A percentile compares a stretch with the other conserved stretches of the same genome.
Conservation (phyloP, 2,113 vertebrate genomes). For the Synodontis membranacea region DNA sequence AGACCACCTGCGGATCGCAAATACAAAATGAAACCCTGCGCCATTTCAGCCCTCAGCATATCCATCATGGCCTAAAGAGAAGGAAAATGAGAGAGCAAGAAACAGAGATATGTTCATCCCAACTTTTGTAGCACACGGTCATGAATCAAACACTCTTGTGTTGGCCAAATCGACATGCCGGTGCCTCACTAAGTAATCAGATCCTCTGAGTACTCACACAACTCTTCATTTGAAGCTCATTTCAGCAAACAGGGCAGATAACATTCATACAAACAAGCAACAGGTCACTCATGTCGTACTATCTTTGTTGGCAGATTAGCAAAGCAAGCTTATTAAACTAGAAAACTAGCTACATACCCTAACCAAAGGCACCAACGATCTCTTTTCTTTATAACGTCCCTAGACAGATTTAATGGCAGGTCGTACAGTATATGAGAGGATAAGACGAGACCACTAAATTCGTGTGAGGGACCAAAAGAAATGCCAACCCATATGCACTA, state of each 20-base stretch:
- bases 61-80: slow-evolving; percentile 54
- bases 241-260: slow-evolving; percentile 37
- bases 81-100: slow-evolving; percentile 9
- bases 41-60: slow-evolving; percentile 50
- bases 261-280: neutral
- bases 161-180: slow-evolving; percentile 15
- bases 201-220: slow-evolving; percentile 34
- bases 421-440: neutral
- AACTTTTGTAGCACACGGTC: slow-evolving; percentile 38
- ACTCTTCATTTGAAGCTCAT: slow-evolving; percentile 29
- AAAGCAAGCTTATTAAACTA: neutral
- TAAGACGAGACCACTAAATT: neutral
- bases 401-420: neutral
- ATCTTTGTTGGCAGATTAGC: neutral
- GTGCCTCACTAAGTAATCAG: slow-evolving; percentile 34
- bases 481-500: neutral
- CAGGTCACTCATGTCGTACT: neutral
- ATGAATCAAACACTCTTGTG: slow-evolving; percentile 45
- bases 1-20: slow-evolving; percentile 64
- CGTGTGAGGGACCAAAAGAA: neutral
- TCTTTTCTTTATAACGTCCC: neutral
- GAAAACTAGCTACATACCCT: neutral
- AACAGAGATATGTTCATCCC: slow-evolving; percentile 33
- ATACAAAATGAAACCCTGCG: slow-evolving; percentile 58
- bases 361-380: neutral